Percentiles rank a stretch among this genome's conserved stretches.
Conservation (phyloP, 1,140 invertebrate genomes). For the Cotesia glomerata region DNA sequence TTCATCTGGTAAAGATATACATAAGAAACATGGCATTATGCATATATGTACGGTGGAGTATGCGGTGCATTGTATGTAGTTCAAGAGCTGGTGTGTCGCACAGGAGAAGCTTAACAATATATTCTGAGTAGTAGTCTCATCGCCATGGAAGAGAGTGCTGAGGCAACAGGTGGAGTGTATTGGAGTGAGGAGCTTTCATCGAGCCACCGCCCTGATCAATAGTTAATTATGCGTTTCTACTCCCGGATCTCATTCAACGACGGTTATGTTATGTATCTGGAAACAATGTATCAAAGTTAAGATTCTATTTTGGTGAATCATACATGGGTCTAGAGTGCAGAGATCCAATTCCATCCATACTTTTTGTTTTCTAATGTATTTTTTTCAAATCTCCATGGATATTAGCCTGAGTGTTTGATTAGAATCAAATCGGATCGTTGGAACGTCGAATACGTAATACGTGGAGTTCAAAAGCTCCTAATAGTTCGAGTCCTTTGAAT, state of each 20-base stretch:
- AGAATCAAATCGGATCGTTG: too few relatives aligned
- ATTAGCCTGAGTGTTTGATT: neutral
- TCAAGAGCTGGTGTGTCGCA: too few relatives aligned
- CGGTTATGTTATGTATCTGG: neutral
- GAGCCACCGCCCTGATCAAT: slow-evolving; percentile 55
- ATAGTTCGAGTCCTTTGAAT: too few relatives aligned
- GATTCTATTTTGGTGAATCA: too few relatives aligned
- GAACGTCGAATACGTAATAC: too few relatives aligned
- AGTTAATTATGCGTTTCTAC: slow-evolving; percentile 50
- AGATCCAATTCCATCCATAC: neutral
- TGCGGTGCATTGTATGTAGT: too few relatives aligned
- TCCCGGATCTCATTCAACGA: slow-evolving; percentile 24
- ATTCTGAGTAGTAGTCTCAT: neutral
- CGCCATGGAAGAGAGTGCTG: neutral
- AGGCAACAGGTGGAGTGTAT: slow-evolving; percentile 50
- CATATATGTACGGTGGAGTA: too few relatives aligned
- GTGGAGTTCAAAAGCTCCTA: too few relatives aligned
- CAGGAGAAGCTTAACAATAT: too few relatives aligned
- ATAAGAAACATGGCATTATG: too few relatives aligned
- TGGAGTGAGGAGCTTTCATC: slow-evolving; percentile 35
- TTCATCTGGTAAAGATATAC: too few relatives aligned
- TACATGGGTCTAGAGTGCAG: neutral
- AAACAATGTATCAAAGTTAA: too few relatives aligned
- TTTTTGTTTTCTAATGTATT: slow-evolving; percentile 12
- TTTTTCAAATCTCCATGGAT: neutral